Base-by-base conservation (phyloP, 2,888 invertebrate species). In the Ennomos erosarius region DNA sequence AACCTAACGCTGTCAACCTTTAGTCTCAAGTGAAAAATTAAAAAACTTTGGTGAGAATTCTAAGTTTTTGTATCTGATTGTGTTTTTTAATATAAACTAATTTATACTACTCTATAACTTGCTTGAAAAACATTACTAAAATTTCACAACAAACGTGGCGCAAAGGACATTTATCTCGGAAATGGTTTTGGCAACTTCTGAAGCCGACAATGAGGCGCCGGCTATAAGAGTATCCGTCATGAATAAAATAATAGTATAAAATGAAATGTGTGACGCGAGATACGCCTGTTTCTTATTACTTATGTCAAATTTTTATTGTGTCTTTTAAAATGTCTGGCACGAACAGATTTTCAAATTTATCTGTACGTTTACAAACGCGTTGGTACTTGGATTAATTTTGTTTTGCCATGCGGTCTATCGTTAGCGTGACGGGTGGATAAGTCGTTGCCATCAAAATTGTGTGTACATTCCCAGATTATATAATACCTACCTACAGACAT, bases 131-230 rank as follows among this genome's bases (percentile, higher is more conserved):
- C 26, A 26, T 26, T 26, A 1, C 10, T 13, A 11, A 36, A 16
- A 11, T 44, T 47, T 12, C 26, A 16, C 12, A 35, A 13, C 50
- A 13, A 35, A 42, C 43, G 3, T 46, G 26, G 12, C 33, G 42
- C 16, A 52, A 43, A 38, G 37, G 12, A 51, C 12, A 26, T 57
- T 55, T 13, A 35, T 54, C 39, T 45, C n/a, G 26, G 10, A 12
- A 47, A 58, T 49, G 34, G 39, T 45, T 49, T 59, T 59, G 59
- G 54, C 59, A 51, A 34, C 45, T 34, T 5, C 35, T 33, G 12
- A 9, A 39, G 13, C 40, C 59, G 54, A 45, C 50, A 50, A 35
- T 34, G 26, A n/a, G 59, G 59, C 59, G 59, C 59, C 59, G 33
- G 12, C 10, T 34, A 40, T 26, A 34, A 48, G 33, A 53, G 45